phyloP scores from a whole-genome alignment of 2,113 vertebrate species.

The Crotalus horridus region DNA sequence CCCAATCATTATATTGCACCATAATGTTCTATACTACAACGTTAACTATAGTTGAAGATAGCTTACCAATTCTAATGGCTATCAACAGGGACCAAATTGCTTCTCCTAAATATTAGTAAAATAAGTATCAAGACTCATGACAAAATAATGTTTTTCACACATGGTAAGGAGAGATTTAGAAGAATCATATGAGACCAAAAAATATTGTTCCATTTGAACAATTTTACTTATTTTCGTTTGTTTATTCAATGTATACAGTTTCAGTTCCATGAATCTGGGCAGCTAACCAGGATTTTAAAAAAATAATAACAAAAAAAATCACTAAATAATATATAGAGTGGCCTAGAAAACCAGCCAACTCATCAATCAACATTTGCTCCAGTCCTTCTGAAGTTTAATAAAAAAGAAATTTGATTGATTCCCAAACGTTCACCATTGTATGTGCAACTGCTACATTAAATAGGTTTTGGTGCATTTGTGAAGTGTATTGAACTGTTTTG shows the following conservation, averaged over 20 bases:
- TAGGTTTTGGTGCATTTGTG: background rate
- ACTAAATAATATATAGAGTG: background rate
- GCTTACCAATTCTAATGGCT: background rate
- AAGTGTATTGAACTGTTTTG: background rate
- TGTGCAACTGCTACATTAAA: background rate
- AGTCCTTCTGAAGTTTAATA: background rate
- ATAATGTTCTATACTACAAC: background rate
- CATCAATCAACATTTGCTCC: background rate
- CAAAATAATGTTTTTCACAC: background rate
- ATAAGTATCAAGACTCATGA: background rate
- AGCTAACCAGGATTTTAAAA: background rate
- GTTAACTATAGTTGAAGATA: background rate
- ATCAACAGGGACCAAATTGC: background rate
- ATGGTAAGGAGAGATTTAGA: background rate
- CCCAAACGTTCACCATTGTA: background rate
- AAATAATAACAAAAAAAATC: background rate
- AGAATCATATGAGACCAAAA: background rate
- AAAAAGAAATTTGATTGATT: background rate
- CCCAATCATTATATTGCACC: background rate
- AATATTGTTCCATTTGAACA: background rate
- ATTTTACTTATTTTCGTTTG: background rate
- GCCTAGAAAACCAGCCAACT: background rate
- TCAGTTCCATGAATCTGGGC: background rate
- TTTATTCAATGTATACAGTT: background rate
- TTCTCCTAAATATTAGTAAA: background rate